These are phyloP conservation scores for Hippocampus kuda DNA, from an alignment of 2,797 vertebrate genomes.

Conservation along the genomic window DNA sequence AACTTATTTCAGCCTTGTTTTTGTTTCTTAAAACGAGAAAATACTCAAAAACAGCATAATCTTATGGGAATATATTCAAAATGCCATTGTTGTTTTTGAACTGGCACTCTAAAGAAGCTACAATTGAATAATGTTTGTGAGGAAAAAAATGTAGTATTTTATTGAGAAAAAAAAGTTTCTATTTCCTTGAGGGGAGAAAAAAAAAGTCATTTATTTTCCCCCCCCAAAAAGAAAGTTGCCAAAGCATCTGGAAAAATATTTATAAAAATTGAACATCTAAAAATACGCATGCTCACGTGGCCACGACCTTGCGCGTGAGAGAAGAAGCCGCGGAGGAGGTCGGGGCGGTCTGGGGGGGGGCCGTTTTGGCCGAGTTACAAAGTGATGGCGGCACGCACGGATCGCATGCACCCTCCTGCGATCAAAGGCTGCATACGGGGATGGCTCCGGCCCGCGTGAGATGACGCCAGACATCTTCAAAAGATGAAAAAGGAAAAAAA, in stretches of 20 bases:
- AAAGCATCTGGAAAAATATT: neutral
- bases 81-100: too few relatives aligned
- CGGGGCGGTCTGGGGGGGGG: neutral
- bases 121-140: too few relatives aligned
- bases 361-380: neutral
- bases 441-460: neutral
- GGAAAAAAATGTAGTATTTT: too few relatives aligned
- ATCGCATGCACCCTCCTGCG: neutral
- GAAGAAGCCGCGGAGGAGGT: neutral
- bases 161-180: too few relatives aligned
- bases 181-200: too few relatives aligned
- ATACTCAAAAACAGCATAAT: too few relatives aligned
- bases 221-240: neutral
- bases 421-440: neutral
- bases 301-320: neutral
- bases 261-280: neutral
- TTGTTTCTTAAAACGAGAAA: too few relatives aligned
- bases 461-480: neutral
- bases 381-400: neutral
- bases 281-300: neutral
- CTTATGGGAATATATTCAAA: too few relatives aligned
- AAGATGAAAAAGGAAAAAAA: neutral
- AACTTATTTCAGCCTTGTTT: too few relatives aligned
- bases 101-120: too few relatives aligned
- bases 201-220: too few relatives aligned